Evolutionary conservation across 1,140 invertebrate genomes (phyloP), one percentile per base, ranked within the genome.

Genomic region (Linepithema humile): DNA sequence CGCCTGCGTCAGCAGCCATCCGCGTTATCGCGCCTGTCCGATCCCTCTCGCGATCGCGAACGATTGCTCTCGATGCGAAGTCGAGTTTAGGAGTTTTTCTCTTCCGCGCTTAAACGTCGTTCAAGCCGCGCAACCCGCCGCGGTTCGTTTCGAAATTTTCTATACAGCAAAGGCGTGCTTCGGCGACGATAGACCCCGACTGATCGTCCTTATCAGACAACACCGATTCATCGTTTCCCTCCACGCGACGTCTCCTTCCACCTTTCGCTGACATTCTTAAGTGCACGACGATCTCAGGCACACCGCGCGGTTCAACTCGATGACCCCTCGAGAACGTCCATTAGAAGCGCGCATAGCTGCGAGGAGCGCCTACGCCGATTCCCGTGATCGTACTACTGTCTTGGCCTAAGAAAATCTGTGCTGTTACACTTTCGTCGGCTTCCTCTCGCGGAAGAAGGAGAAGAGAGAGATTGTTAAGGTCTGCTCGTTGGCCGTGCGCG

Each of bases 381-480:
- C 64, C 35, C 32, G 45, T 23, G 26, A n/a, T 17, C 50, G 26
- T 38, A 65, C 57, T 62, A 43, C 26, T 6, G 20, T 40, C 12
- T 45, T 74, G 40, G 53, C 35, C 23, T 60, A 12, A 67, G 59
- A 62, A 82, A 88, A 85, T 74, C 83, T 65, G 40, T 10, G 53
- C 65, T 88, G 87, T 88, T 88, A 88, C 77, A 88, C 87, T 88
- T 88, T 88, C 77, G 59, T 83, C 83, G 57, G 53, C 15, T 75
- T 72, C 70, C 64, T 64, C 32, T 3, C 43, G 40, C 26, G 69
- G 75, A 26, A 75, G 50, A 43, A 74, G 55, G 35, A 29, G 57
- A 35, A 26, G 23, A 26, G 53, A 57, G 55, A 17, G 70, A 83
- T 45, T 3, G 45, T 38, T 17, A 40, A 29, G 6, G n/a, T 69